Base-by-base conservation (phyloP, 2,888 invertebrate species). In the Ennomos quercinarius region DNA sequence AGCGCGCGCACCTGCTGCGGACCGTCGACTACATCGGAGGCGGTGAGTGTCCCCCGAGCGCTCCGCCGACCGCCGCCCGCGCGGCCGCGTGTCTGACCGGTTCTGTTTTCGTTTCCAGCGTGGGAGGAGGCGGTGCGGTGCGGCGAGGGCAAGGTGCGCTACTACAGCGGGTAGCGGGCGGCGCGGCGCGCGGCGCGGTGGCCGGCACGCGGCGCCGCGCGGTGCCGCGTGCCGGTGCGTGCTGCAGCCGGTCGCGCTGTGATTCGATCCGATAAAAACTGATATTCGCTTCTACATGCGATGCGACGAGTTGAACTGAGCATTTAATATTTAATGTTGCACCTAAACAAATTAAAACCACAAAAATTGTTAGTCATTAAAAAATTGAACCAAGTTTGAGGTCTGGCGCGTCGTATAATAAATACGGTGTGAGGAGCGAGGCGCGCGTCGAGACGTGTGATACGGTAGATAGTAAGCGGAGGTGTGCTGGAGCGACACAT, bases 121-220 rank as follows among this genome's bases (percentile, higher is more conserved):
- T 96, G 96, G 96, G 95, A 95, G 73, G 96, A 96, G 76, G 93
- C 95, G 76, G 85, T 95, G 78, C 93, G 93, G 47, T 89, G 90
- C 76, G 86, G 87, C 64, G 75, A 78, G 59, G 87, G 88, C 76
- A 92, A 92, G 72, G 87, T 88, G 77, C 86, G 86, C 58, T 93
- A 93, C 81, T 93, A 77, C 81, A 88, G 80, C 80, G 92, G 92
- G 78, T 91, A 86, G 77, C 61, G 50, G 44, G 52, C 44, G 63
- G 54, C 45, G 17, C n/a, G 55, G 42, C 13, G 49, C 38, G 46
- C 63, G 48, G 50, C 55, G 10, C 10, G 43, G 42, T n/a, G 50
- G 44, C 51, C 44, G 63, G 54, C 45, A 3, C n/a, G 55, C 40
- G 13, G 49, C 38, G 46, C 63, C n/a, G n/a, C n/a, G n/a, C n/a